Percentiles rank a stretch among this genome's conserved stretches.
Conservation (phyloP, 92 coral and sea anemone genomes). For the Heliopora coerulea region DNA sequence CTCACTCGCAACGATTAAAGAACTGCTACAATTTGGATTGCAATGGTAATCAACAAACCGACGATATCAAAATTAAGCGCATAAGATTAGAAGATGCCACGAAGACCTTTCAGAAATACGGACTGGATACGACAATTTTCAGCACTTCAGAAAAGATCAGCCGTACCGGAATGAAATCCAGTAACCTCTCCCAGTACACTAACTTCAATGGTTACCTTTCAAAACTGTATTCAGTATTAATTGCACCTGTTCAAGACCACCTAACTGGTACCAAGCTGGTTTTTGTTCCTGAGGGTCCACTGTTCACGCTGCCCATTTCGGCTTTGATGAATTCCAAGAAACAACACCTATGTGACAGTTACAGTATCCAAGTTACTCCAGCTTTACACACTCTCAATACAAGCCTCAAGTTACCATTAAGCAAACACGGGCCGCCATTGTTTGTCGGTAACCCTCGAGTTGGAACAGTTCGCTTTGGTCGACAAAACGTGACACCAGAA, state of each 20-base stretch:
- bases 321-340: slow-evolving; percentile 40
- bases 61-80: no score
- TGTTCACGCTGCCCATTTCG: no score
- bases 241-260: slow-evolving; percentile 35
- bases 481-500: background rate
- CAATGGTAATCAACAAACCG: no score
- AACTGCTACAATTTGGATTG: no score
- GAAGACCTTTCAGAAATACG: no score
- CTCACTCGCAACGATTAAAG: no score
- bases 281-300: slow-evolving; percentile 44
- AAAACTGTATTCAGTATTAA: slow-evolving; percentile 29
- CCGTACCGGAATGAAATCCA: no score
- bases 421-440: slow-evolving; percentile 27
- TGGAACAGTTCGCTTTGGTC: background rate
- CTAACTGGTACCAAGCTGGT: slow-evolving; percentile 38
- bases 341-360: slow-evolving; percentile 29
- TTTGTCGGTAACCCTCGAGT: slow-evolving; percentile 44
- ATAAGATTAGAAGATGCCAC: no score
- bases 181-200: no score
- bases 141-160: no score
- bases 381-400: slow-evolving; percentile 42
- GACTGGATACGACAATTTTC: no score
- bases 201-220: no score
- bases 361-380: slow-evolving; percentile 44
- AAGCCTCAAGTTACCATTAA: background rate